Evolutionary conservation across 2,797 vertebrate genomes (phyloP), one percentile per base, ranked within the genome.

Genomic region (Falco cherrug): DNA sequence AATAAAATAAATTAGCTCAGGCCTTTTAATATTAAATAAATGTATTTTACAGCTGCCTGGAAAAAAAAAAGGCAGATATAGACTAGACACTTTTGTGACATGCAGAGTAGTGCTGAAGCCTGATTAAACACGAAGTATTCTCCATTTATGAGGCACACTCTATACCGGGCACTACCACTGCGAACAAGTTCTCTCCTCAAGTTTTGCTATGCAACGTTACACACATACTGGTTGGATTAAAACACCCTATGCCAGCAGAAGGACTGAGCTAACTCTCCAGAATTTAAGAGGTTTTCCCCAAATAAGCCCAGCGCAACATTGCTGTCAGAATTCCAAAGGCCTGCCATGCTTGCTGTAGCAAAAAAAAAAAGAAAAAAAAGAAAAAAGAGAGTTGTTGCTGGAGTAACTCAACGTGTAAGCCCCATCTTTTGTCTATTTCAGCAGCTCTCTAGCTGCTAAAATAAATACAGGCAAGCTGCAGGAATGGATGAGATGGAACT

Each of bases 21-120:
- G 88, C 57, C 78, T 97, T 95, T 97, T 93, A 94, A 90, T 95
- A 95, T 73, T 94, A 97, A 90, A 85, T 93, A 92, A 95, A 97
- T 92, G 93, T 69, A 84, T 97, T 97, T 98, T 95, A 96, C 91
- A 97, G 93, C 85, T 97, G 97, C 90, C 53, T 57, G 78, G 67
- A 18, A 47, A 29, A n/a, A 64, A 94, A 45, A 61, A 71, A 90
- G 84, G 86, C n/a, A 96, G 84, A 92, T 16, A 80, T 0, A 89
- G 91, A 45, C 67, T 80, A 21, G 97, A 95, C 4, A 41, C 68
- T 65, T 95, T 59, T 14, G 54, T 97, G 93, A 97, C 93, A 96
- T 1, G 31, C 90, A 93, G 70, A 81, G 78, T 19, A 85, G 8
- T 48, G 87, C 84, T 76, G 91, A 57, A 82, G 73, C 65, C 69